These are phyloP conservation scores for Ceyx margarethae DNA, from an alignment of 2,113 vertebrate species.

Conservation along the genomic window DNA sequence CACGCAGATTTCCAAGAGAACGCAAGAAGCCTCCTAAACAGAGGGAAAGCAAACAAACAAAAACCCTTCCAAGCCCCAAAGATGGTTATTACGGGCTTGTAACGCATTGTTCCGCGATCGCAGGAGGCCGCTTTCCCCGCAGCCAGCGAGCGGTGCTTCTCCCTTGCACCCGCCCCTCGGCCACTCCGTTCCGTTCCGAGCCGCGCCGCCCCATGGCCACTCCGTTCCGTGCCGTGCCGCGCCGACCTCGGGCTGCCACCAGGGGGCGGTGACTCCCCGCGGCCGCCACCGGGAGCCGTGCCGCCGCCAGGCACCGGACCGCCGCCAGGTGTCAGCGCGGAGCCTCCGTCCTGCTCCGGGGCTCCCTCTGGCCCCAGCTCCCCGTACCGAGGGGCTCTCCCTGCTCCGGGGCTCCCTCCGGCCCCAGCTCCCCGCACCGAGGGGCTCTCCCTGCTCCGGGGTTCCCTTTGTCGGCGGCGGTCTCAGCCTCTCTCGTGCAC, in stretches of 20 bases:
- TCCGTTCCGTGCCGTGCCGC: too few relatives aligned
- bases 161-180: too few relatives aligned
- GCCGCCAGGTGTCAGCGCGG: not conserved
- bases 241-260: not conserved
- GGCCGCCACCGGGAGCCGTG: not conserved
- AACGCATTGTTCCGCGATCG: too few relatives aligned
- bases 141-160: not conserved
- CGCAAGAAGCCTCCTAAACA: not conserved
- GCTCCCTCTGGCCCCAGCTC: not conserved
- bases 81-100: rapidly evolving
- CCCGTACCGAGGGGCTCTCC: too few relatives aligned
- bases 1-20: not conserved
- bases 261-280: not conserved
- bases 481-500: not conserved
- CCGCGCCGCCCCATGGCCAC: not conserved
- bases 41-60: not conserved
- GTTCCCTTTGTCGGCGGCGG: too few relatives aligned
- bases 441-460: not conserved
- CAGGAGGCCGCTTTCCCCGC: not conserved
- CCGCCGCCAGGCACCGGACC: not conserved
- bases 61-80: rapidly evolving
- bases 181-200: not conserved
- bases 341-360: not conserved
- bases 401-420: not conserved
- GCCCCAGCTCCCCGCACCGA: not conserved